Base-by-base conservation (phyloP, 2,888 invertebrate genomes). In the Ariolimax columbianus region DNA sequence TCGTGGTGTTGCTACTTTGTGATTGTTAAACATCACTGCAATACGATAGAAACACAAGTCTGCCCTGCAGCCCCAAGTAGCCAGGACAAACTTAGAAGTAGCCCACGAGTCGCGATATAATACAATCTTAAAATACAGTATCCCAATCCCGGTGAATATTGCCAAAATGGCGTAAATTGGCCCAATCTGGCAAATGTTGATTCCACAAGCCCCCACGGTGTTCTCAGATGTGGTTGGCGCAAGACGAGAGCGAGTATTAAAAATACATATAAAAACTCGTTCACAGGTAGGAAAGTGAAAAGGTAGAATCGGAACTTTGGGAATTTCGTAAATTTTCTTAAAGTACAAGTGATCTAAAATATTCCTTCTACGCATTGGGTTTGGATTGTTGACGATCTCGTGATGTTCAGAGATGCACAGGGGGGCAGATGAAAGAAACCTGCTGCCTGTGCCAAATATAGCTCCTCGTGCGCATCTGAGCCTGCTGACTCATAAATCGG, bases 401-500 rank as follows among this genome's bases (percentile, higher is more conserved):
- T 30, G 47, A 75, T 30, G 72, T 38, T 40, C 26, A n/a, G n/a
- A 43, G 38, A 11, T 19, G 72, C 38, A 38, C 26, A 33, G 72
- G 19, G 30, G 77, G 59, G 33, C 77, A 77, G 38, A 81, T 51
- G 72, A 73, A 82, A 82, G 82, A 82, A 82, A 82, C 82, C 82
- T 82, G 82, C 81, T 70, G 72, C 55, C 7, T 72, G 59, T 47
- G 47, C 82, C 73, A 82, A 82, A 82, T 73, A 73, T 82, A 82
- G 82, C 38, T 55, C 73, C 38, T 55, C 55, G 59, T 47, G 72
- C 82, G 55, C 40, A 82, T 73, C 82, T 72, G 33, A 55, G 38
- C 19, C 68, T n/a, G 72, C 73, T 82, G 82, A 82, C 82, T 82
- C 82, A 82, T 55, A 38, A 72, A 73, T 82, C 82, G 82, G 82